phyloP scores from a whole-genome alignment of 1,140 invertebrate species.

The Centruroides vittatus region DNA sequence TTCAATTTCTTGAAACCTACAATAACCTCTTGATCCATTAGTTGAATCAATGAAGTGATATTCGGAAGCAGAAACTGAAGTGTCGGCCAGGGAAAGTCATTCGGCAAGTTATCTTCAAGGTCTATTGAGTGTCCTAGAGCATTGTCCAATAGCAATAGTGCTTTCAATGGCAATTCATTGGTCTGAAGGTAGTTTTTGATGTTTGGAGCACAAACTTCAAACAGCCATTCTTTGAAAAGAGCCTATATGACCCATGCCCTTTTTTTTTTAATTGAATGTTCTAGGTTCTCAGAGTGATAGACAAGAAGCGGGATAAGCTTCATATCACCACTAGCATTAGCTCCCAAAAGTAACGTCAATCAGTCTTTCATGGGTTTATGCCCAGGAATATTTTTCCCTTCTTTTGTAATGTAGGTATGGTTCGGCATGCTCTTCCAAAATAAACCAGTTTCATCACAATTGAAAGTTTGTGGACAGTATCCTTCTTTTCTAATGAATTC shows the following conservation, averaged over 20 bases:
- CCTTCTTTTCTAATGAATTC: too few relatives aligned
- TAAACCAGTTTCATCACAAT: too few relatives aligned
- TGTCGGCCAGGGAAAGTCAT: constrained; percentile 4
- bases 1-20: constrained; percentile 19
- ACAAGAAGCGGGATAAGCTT: too few relatives aligned
- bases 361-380: too few relatives aligned
- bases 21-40: constrained; percentile 18
- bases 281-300: too few relatives aligned
- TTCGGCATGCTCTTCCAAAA: too few relatives aligned
- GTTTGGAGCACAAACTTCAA: constrained; percentile 8
- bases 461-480: too few relatives aligned
- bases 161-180: constrained; percentile 17
- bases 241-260: constrained; percentile 28
- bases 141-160: constrained; percentile 19
- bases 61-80: constrained; percentile 13
- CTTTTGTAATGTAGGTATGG: too few relatives aligned
- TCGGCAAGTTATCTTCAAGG: background rate
- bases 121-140: constrained; percentile 10
- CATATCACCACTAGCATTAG: too few relatives aligned
- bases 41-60: constrained; percentile 16
- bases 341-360: too few relatives aligned
- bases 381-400: too few relatives aligned
- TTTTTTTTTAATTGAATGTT: too few relatives aligned
- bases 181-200: constrained; percentile 13
- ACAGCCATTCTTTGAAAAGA: constrained; percentile 28